These are phyloP conservation scores for Echinometra lucunter DNA, from an alignment of 53 echinoderm and acorn worm species.

Conservation along the genomic window DNA sequence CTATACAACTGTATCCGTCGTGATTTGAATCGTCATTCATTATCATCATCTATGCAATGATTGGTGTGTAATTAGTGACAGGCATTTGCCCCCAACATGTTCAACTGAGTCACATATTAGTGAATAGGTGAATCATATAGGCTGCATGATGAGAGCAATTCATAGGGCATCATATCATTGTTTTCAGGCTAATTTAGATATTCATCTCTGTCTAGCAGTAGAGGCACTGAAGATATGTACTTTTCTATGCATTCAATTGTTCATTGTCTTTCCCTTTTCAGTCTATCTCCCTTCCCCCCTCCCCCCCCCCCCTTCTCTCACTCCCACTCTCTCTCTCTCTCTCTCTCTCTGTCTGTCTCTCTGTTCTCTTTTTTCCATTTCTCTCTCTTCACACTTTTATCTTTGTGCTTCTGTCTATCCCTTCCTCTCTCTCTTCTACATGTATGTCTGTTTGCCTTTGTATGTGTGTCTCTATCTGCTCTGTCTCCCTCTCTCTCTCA, in stretches of 20 bases:
- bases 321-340: background rate
- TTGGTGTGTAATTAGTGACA: background rate
- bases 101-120: background rate
- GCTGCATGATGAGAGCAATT: background rate
- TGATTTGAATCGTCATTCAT: slow-evolving; percentile 16
- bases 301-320: background rate
- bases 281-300: background rate
- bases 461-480: background rate
- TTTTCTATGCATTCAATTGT: background rate
- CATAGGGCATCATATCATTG: background rate
- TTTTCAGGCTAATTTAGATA: background rate
- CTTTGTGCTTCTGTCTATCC: background rate
- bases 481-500: background rate
- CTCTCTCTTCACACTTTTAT: background rate
- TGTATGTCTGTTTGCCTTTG: background rate
- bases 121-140: slow-evolving; percentile 13
- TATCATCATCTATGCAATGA: background rate
- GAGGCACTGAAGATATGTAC: background rate
- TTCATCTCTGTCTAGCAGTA: background rate
- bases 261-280: background rate
- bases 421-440: background rate
- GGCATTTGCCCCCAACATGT: background rate
- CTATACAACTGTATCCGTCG: no score
- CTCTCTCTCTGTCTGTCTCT: background rate
- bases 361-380: background rate